Base-by-base conservation (phyloP, 1,140 invertebrate genomes). In the Drosophila tristis region DNA sequence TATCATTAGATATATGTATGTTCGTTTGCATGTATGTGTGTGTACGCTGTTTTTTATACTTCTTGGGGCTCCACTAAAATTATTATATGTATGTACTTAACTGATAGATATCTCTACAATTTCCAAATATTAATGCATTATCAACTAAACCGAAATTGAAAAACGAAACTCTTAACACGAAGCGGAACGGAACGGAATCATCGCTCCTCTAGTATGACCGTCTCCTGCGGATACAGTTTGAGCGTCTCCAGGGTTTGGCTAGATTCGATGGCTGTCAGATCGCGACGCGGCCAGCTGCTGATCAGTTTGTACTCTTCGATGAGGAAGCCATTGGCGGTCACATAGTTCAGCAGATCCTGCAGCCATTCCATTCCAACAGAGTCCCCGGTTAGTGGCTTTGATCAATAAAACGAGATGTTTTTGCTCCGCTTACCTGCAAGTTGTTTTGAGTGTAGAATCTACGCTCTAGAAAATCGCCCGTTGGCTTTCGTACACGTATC, bases 221-320 rank as follows among this genome's bases (percentile, higher is more conserved):
- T 98, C 93, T 98, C 98, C 94, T 98, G 97, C 59, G 97, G 96
- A 93, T 94, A 97, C 60, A 98, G 94, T 93, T 97, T 97, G 62
- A 97, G 93, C 80, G 96, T 94, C 92, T 95, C 94, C 62, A 98
- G 93, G 57, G 96, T 97, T 92, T 95, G 94, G 76, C 93, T 94
- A 16, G 93, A 92, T 93, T 97, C 95, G 90, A 97, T 93, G 43
- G 94, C 93, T 66, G 97, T 97, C 84, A 98, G 94, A 95, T 98
- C 97, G 94, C 96, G 95, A 91, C 97, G 95, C 90, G 98, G 98
- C 96, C 96, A 98, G 91, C 96, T 97, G 78, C 96, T 96, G 73
- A 98, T 95, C 49, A 98, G 95, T 94, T 98, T 98, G 91, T 96
- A 98, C 89, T 98, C 96, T 85, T 96, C 95, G 68, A 94, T 94